Percentiles rank a stretch among this genome's conserved stretches.
phyloP scores from a whole-genome alignment of 2,797 vertebrate species.

The Scolopax rusticola region DNA sequence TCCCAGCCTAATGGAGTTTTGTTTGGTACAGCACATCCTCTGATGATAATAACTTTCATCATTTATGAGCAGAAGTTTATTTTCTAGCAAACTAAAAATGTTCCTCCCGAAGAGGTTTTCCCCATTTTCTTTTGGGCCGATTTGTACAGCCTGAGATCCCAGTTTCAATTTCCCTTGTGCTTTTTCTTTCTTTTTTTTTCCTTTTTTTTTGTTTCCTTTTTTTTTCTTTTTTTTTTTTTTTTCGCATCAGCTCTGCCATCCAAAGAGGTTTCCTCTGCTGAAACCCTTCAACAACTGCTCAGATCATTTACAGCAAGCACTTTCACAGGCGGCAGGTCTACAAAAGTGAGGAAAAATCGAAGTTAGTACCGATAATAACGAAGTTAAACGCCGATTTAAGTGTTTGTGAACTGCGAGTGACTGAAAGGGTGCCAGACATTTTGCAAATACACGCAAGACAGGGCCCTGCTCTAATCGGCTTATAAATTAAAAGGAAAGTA shows the following conservation, averaged over 20 bases:
- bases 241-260: not conserved
- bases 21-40: constrained; percentile 71
- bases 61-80: constrained; percentile 64
- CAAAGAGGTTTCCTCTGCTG: not conserved
- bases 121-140: not conserved
- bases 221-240: too few relatives aligned
- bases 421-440: constrained; percentile 54
- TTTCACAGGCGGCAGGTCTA: not conserved
- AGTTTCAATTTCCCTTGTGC: not conserved
- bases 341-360: constrained; percentile 6
- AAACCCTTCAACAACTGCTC: not conserved
- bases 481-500: constrained; percentile 66
- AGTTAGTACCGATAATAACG: constrained; percentile 19
- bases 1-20: constrained; percentile 67
- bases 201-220: too few relatives aligned
- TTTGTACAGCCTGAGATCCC: constrained; percentile 10
- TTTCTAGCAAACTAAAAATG: constrained; percentile 42
- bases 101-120: constrained; percentile 6
- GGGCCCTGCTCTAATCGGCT: constrained; percentile 49
- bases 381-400: constrained; percentile 28
- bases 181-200: not conserved
- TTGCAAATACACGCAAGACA: constrained; percentile 58
- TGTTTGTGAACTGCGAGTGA: constrained; percentile 22
- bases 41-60: constrained; percentile 70
- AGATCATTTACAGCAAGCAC: constrained; percentile 2